Conservation (phyloP, 2,113 vertebrate genomes). For the Dasyurus viverrinus region DNA sequence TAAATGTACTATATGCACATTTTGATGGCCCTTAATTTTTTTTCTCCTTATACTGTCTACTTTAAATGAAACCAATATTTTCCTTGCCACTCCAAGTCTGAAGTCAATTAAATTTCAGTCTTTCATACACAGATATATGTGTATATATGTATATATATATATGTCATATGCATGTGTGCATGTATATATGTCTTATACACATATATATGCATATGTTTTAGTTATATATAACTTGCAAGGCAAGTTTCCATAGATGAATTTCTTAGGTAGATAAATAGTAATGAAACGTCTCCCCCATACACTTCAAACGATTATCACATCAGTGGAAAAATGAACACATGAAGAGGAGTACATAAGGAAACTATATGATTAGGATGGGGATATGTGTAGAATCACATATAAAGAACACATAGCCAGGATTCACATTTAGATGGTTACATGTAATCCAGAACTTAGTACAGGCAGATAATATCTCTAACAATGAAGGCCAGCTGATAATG, state of each 20-base stretch:
- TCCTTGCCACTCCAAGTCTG: background rate
- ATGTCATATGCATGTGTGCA: background rate
- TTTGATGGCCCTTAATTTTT: background rate
- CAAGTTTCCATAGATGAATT: background rate
- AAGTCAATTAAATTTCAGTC: background rate
- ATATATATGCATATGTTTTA: background rate
- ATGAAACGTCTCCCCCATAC: background rate
- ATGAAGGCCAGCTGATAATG: background rate
- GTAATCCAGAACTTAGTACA: background rate
- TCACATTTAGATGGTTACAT: background rate
- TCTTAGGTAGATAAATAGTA: background rate
- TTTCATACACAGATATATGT: background rate
- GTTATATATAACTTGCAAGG: background rate
- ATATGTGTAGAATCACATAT: background rate
- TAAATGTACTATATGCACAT: too few relatives aligned
- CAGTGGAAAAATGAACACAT: background rate
- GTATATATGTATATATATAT: background rate
- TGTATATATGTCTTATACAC: background rate
- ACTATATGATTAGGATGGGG: too few relatives aligned
- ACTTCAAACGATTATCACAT: background rate
- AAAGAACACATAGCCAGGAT: background rate
- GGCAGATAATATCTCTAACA: background rate
- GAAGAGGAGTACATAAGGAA: too few relatives aligned
- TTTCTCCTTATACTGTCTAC: background rate
- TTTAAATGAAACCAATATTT: background rate